These are phyloP conservation scores for Drosophila santomea DNA, from an alignment of 1,140 invertebrate genomes.

Conservation along the genomic window DNA sequence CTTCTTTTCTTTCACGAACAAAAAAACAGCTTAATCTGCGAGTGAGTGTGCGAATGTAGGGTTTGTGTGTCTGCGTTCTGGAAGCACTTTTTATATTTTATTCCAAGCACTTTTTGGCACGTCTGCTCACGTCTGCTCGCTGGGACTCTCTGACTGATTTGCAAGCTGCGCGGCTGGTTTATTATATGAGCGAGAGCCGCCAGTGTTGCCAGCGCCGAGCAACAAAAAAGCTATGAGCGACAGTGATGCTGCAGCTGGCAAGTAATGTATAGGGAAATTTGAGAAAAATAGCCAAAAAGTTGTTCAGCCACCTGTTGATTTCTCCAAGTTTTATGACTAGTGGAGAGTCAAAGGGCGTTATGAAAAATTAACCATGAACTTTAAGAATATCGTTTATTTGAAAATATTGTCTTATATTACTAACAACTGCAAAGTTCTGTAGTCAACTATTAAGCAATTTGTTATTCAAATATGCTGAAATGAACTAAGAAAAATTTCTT, in stretches of 20 bases:
- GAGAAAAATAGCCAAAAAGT: not conserved
- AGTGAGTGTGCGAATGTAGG: slow-evolving; percentile 3
- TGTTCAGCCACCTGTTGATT: too few relatives aligned
- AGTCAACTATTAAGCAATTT: too few relatives aligned
- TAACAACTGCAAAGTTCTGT: too few relatives aligned
- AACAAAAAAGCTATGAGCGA: not conserved
- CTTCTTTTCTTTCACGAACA: slow-evolving; percentile 60
- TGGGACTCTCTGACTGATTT: slow-evolving; percentile 59
- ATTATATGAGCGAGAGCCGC: slow-evolving; percentile 51
- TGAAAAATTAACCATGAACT: too few relatives aligned
- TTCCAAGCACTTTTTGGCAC: slow-evolving; percentile 28
- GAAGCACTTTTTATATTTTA: not conserved
- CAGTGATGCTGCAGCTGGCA: not conserved
- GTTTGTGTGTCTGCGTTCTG: not conserved
- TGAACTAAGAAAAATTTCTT: too few relatives aligned
- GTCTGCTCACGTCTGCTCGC: slow-evolving; percentile 48
- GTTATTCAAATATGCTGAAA: too few relatives aligned
- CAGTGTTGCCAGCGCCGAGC: slow-evolving; percentile 11
- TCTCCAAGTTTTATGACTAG: not conserved
- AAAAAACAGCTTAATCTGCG: slow-evolving; percentile 51
- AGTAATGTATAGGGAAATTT: not conserved
- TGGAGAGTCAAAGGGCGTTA: too few relatives aligned
- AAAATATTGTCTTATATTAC: too few relatives aligned
- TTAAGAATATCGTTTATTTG: too few relatives aligned
- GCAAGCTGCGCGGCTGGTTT: slow-evolving; percentile 69